Conservation (phyloP, 1,140 invertebrate species). For the Dreissena rostriformis region DNA sequence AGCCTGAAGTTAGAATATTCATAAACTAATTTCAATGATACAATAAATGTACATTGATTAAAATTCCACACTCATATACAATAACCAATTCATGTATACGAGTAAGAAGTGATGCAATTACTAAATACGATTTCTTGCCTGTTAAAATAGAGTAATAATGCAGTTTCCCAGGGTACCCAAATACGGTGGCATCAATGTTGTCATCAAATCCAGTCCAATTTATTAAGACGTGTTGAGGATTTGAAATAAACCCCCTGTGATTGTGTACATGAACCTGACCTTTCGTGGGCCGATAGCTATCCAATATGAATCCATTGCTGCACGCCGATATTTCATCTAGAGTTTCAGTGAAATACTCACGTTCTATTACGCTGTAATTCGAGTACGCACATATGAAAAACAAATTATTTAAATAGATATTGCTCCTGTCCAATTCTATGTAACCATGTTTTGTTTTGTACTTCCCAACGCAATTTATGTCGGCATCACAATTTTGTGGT, state of each 20-base stretch:
- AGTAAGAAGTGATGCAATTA: too few relatives aligned
- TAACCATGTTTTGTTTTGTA: slow-evolving; percentile 27
- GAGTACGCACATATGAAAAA: slow-evolving; percentile 12
- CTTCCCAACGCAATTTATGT: slow-evolving; percentile 12
- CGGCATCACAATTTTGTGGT: slow-evolving; percentile 16
- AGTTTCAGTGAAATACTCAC: neutral
- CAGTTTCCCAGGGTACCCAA: slow-evolving; percentile 2
- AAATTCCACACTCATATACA: too few relatives aligned
- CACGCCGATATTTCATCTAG: slow-evolving; percentile 6
- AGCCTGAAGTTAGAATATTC: too few relatives aligned
- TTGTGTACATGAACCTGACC: neutral
- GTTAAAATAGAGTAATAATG: neutral
- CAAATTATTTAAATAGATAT: neutral
- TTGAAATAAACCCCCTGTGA: slow-evolving; percentile 4
- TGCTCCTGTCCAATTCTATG: neutral
- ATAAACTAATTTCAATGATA: too few relatives aligned
- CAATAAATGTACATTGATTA: too few relatives aligned
- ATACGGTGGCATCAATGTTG: neutral
- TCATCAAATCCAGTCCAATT: neutral
- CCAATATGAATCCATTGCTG: slow-evolving; percentile 21
- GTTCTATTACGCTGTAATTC: neutral
- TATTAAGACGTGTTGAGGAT: neutral
- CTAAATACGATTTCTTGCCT: neutral
- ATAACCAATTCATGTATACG: too few relatives aligned
- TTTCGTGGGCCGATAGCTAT: neutral